Evolutionary conservation across 1,140 invertebrate species (phyloP).

Genomic region (Lethocerus indicus): DNA sequence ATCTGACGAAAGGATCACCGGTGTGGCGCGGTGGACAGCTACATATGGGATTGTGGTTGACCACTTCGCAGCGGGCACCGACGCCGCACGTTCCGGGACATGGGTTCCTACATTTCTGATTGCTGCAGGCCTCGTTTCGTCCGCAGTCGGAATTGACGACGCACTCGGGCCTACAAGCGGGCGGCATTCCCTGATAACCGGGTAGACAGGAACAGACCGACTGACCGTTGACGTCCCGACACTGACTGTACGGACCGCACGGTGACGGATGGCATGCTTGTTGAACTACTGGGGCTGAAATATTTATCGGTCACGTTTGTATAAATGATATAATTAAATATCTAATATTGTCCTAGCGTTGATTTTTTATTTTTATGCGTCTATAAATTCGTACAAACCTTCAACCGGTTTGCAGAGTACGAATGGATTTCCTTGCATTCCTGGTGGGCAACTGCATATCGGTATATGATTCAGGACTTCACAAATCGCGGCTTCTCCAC

Average conservation of each 20-base stretch:
- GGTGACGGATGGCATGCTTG: slow-evolving; percentile 31
- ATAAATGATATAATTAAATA: slow-evolving; percentile 39
- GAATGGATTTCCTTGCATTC: slow-evolving; percentile 31
- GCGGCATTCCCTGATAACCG: slow-evolving; percentile 42
- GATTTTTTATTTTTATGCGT: no score
- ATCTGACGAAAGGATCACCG: slow-evolving; percentile 36
- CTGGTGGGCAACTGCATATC: slow-evolving; percentile 28
- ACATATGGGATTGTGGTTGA: slow-evolving; percentile 39
- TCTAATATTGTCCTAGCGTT: slow-evolving; percentile 10
- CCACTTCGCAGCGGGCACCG: slow-evolving; percentile 35
- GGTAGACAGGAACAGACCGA: slow-evolving; percentile 36
- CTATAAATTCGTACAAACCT: slow-evolving; percentile 27
- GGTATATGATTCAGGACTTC: slow-evolving; percentile 30
- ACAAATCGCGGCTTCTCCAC: slow-evolving; percentile 32
- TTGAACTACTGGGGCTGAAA: slow-evolving; percentile 17
- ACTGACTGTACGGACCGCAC: slow-evolving; percentile 37
- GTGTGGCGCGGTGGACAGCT: slow-evolving; percentile 32
- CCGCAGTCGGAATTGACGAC: slow-evolving; percentile 51
- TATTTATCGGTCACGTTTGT: slow-evolving; percentile 24
- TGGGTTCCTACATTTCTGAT: slow-evolving; percentile 52
- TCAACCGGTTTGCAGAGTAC: slow-evolving; percentile 22
- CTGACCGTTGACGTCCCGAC: slow-evolving; percentile 30
- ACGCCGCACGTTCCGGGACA: slow-evolving; percentile 52
- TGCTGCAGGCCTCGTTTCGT: slow-evolving; percentile 47
- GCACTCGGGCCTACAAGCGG: slow-evolving; percentile 55